Evolutionary conservation across 2,888 invertebrate genomes (phyloP).

Genomic region (Caenorhabditis afra): DNA sequence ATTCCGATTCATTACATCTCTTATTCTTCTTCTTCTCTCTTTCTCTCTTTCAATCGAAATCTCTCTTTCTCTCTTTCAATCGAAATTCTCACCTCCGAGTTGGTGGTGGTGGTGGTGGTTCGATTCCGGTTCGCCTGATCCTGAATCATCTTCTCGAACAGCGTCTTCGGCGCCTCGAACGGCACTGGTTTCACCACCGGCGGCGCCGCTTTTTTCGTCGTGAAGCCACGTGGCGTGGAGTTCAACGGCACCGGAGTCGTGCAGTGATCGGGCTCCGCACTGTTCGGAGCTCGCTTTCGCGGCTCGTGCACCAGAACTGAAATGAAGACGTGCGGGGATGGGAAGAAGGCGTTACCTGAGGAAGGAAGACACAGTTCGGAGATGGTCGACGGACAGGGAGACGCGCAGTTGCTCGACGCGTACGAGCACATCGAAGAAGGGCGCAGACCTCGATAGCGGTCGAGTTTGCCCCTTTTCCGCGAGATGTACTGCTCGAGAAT

Average conservation of each 20-base stretch:
- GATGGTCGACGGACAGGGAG: conserved; percentile 69
- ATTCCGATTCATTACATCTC: conserved; percentile 48
- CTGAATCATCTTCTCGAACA: conserved; percentile 74
- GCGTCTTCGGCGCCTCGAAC: conserved; percentile 78
- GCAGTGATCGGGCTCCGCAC: conserved; percentile 48
- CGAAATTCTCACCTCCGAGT: conserved; percentile 29
- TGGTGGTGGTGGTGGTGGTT: conserved; percentile 11
- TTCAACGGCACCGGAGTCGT: conserved; percentile 41
- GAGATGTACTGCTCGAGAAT: conserved; percentile 78
- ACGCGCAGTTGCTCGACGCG: conserved; percentile 62
- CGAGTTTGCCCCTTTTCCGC: conserved; percentile 56
- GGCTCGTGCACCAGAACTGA: conserved; percentile 51
- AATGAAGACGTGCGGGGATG: neutral
- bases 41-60: neutral
- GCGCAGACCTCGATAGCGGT: conserved; percentile 40
- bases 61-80: conserved; percentile 19
- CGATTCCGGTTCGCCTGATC: conserved; percentile 55
- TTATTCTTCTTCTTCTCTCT: conserved; percentile 13
- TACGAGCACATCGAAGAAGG: conserved; percentile 58
- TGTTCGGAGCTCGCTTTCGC: conserved; percentile 42
- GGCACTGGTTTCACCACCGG: conserved; percentile 64
- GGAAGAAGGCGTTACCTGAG: conserved; percentile 51
- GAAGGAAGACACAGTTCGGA: conserved; percentile 71
- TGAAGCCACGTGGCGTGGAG: conserved; percentile 49
- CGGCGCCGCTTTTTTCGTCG: conserved; percentile 37